These are phyloP conservation scores for Canis aureus DNA, from an alignment of 2,113 vertebrate species.

Conservation along the genomic window DNA sequence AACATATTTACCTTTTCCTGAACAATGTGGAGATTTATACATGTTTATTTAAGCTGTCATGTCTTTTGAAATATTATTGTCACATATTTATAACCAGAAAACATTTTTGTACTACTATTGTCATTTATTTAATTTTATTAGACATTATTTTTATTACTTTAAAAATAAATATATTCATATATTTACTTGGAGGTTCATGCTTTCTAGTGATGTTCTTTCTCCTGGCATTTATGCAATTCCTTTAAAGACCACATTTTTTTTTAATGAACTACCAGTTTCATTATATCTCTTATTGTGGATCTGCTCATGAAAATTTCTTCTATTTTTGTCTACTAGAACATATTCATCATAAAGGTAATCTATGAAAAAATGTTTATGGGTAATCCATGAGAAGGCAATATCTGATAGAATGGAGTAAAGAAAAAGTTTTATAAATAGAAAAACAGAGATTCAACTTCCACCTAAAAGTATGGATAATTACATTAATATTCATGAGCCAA, in stretches of 20 bases:
- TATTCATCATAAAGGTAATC: background rate
- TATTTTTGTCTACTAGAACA: background rate
- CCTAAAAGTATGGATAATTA: background rate
- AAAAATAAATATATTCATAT: background rate
- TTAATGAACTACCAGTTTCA: background rate
- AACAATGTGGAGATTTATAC: background rate
- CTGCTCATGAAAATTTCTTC: background rate
- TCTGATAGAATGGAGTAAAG: background rate
- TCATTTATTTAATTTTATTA: background rate
- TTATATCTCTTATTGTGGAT: background rate
- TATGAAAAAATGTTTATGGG: background rate
- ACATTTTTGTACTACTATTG: background rate
- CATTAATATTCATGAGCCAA: background rate
- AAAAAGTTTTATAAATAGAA: background rate
- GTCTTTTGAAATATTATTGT: background rate
- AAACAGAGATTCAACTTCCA: background rate
- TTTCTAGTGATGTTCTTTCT: background rate
- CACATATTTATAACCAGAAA: background rate
- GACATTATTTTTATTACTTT: background rate
- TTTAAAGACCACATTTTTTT: background rate
- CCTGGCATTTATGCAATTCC: background rate
- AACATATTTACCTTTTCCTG: background rate
- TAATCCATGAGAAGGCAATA: background rate
- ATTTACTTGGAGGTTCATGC: background rate
- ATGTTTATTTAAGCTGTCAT: background rate